Base-by-base conservation (phyloP, 2,888 invertebrate genomes). In the Actias luna region DNA sequence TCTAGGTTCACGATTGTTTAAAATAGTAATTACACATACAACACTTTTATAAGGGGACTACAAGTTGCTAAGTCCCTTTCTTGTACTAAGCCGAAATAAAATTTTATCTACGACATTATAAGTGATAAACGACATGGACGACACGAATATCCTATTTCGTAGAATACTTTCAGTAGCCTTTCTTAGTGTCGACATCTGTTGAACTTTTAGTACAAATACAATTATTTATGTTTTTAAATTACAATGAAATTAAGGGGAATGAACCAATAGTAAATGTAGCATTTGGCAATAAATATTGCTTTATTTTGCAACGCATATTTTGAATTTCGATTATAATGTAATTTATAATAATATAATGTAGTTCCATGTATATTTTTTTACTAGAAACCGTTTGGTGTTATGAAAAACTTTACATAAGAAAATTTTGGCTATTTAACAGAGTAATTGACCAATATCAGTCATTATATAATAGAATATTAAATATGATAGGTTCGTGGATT, bases 61-160 rank as follows among this genome's bases (percentile, higher is more conserved):
- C 74, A 77, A 77, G 75, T 78, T 76, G 75, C 79, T 73, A 77
- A 77, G 74, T 76, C 79, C 77, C 22, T 76, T 82, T 79, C 79
- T 78, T 80, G 78, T 82, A 82, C 81, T 81, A 80, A 77, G 79
- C 76, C 77, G 77, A 83, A 84, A 85, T 86, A 86, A 84, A 85
- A 83, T 84, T 85, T 87, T 87, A 86, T 84, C 83, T 82, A 62
- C 79, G 77, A 80, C 83, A 87, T 87, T 87, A 86, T 84, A 83
- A 78, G 83, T 85, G 85, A 88, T 83, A 85, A 87, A 84, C 82
- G 83, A 82, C 79, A 75, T 71, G 78, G 80, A 83, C 81, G 83
- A 83, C 82, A 83, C 79, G 79, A 81, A 79, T 83, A 83, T 78
- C 82, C 80, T 81, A 75, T 82, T 77, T 78, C 74, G 69, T 77